Conservation (phyloP, 2,113 vertebrate genomes). For the Polypterus senegalus region DNA sequence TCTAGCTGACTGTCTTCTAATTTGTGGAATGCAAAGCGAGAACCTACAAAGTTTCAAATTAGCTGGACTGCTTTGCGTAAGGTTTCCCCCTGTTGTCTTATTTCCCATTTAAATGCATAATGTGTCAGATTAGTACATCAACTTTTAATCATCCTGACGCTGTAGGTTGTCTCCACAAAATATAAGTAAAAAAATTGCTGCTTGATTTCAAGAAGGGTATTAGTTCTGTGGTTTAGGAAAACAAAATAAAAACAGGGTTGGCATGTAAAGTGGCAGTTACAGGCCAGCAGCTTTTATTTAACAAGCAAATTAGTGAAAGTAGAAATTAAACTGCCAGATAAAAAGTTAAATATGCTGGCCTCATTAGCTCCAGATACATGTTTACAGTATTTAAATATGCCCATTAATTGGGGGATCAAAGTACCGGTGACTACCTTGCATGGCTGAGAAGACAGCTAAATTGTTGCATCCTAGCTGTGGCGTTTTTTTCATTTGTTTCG, state of each 20-base stretch:
- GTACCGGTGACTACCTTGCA: constrained; percentile 21
- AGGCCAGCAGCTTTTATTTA: constrained; percentile 36
- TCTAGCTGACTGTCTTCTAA: too few relatives aligned
- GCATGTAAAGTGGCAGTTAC: constrained; percentile 26
- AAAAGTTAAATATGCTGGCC: constrained; percentile 30
- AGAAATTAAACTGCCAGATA: constrained; percentile 20
- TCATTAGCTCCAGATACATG: constrained; percentile 46
- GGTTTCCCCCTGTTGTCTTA: too few relatives aligned
- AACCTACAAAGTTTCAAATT: too few relatives aligned
- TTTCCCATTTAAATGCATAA: too few relatives aligned
- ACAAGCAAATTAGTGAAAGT: constrained; percentile 36
- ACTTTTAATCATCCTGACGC: too few relatives aligned
- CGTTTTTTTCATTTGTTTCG: constrained; percentile 5
- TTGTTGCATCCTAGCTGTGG: constrained; percentile 14
- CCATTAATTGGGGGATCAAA: constrained; percentile 44
- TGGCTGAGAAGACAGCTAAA: constrained; percentile 25
- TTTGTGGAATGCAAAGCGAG: too few relatives aligned
- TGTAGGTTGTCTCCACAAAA: too few relatives aligned
- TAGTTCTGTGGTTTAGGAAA: constrained; percentile 6
- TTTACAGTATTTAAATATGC: constrained; percentile 41
- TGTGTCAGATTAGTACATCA: too few relatives aligned
- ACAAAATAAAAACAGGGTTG: constrained; percentile 14
- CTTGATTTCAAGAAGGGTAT: too few relatives aligned
- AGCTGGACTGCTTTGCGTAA: too few relatives aligned
- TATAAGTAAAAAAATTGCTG: too few relatives aligned